Percentiles rank a stretch among this genome's conserved stretches.
phyloP scores from a whole-genome alignment of 2,888 invertebrate species.

The Cacoxenus indagator region DNA sequence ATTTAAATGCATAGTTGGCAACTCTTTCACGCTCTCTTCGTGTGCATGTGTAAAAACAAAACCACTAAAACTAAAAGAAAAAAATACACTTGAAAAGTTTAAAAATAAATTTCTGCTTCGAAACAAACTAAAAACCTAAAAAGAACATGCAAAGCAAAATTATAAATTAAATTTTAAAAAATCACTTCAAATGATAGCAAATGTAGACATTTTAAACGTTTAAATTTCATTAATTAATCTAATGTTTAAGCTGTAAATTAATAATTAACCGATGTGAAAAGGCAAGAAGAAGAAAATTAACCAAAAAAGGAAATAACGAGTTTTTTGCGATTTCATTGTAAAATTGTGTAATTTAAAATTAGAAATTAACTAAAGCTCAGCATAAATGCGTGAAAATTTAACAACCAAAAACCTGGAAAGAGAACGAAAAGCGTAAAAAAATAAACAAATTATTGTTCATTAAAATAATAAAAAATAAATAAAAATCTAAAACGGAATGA shows the following conservation, averaged over 20 bases:
- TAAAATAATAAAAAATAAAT: not conserved
- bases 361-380: not conserved
- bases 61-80: not conserved
- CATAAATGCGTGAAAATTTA: not conserved
- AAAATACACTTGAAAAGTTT: not conserved
- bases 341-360: conserved; percentile 15
- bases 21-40: not conserved
- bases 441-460: conserved; percentile 16
- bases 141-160: not conserved
- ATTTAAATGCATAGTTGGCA: not conserved
- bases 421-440: not conserved
- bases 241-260: conserved; percentile 13
- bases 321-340: not conserved
- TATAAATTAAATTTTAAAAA: not conserved
- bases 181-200: not conserved
- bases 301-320: not conserved
- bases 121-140: not conserved
- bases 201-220: conserved; percentile 14
- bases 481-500: conserved; percentile 5
- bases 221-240: conserved; percentile 7
- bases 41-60: not conserved
- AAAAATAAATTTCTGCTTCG: not conserved
- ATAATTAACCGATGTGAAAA: not conserved
- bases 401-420: conserved; percentile 10
- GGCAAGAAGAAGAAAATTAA: not conserved